Evolutionary conservation across 2,888 invertebrate species (phyloP), one percentile per base, ranked within the genome.

Genomic region (Caenorhabditis imperialis): DNA sequence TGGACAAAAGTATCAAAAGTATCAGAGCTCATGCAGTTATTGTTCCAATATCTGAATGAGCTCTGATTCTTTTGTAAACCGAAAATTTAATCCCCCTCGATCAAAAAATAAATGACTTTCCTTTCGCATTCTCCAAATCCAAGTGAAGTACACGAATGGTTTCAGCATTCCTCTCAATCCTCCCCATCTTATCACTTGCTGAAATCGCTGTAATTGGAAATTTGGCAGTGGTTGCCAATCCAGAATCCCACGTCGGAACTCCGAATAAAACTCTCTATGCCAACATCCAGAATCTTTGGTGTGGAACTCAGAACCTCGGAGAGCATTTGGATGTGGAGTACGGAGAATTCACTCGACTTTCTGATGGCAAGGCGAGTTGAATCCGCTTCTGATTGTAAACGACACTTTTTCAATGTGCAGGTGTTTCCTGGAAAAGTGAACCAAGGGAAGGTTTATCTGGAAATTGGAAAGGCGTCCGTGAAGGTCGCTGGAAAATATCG

Each of bases 401-500:
- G n/a, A n/a, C n/a, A n/a, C n/a, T n/a, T n/a, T n/a, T n/a, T n/a
- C n/a, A n/a, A n/a, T n/a, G n/a, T 67, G 45, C 42, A 79, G 79
- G 75, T 78, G 7, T 78, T 78, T 47, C 58, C 61, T 16, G 80
- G 76, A 7, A 54, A 18, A 7, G 62, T 75, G 12, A 55, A 73
- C 6, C 63, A 63, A 8, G 72, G 71, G 20, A 78, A 76, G 27
- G 75, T 67, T 1, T 76, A 60, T 35, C 38, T 80, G 30, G 74
- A 80, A 22, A 69, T 78, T 2, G 78, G 75, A 12, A 75, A 65
- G 37, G 80, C 69, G 0, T 53, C 67, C 14, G 75, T 69, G 2
- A 71, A 40, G 14, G 74, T 78, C 1, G 76, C 78, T 44, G 80
- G 80, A 35, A 71, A 57, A 38, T 80, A 80, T 51, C 65, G 75